Evolutionary conservation across 2,113 vertebrate genomes (phyloP).

Genomic region (Amazona guildingii): DNA sequence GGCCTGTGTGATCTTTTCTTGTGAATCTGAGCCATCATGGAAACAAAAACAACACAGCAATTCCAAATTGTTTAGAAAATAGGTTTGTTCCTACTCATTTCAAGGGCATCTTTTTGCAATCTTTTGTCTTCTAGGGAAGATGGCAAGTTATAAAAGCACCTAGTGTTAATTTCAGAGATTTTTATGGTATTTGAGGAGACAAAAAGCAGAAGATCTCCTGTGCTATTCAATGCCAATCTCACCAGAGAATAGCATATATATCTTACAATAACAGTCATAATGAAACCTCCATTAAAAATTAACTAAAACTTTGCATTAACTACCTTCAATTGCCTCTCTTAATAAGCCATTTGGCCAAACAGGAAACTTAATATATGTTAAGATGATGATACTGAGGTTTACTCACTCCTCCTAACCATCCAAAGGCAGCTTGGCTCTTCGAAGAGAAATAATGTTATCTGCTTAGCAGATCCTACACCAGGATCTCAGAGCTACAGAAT

Average conservation of each 20-base stretch:
- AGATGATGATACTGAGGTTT: background rate
- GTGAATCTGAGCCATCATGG: background rate
- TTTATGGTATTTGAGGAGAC: background rate
- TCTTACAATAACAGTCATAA: background rate
- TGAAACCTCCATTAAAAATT: background rate
- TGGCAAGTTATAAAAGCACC: accelerated
- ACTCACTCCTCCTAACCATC: background rate
- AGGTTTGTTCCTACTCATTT: background rate
- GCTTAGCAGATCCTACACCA: background rate
- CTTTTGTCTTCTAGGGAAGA: background rate
- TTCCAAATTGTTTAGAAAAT: background rate
- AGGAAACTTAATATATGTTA: background rate
- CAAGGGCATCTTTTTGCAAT: background rate
- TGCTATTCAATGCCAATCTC: background rate
- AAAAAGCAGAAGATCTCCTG: background rate
- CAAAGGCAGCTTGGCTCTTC: background rate
- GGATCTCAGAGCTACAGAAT: background rate
- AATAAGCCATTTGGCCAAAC: background rate
- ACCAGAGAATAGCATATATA: background rate
- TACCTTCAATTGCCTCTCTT: background rate
- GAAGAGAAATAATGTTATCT: background rate
- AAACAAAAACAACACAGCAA: background rate
- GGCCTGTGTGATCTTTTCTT: background rate
- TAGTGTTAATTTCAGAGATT: background rate
- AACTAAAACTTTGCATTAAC: background rate